Evolutionary conservation across 1,140 invertebrate species (phyloP).

Genomic region (Akabosia matsudoensis): DNA sequence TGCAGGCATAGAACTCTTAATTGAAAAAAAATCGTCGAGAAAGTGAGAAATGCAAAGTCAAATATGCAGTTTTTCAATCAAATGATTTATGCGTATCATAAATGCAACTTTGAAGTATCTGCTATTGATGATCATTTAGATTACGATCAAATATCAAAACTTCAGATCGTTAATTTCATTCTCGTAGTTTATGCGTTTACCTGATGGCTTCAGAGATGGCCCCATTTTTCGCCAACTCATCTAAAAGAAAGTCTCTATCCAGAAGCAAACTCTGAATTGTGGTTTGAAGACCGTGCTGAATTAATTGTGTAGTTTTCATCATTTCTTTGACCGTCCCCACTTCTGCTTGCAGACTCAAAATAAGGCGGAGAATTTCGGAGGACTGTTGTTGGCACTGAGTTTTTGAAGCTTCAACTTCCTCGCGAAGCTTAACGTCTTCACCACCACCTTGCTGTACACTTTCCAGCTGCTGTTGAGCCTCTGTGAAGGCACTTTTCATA

Average conservation of each 20-base stretch:
- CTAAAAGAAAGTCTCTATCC: conserved; percentile 48
- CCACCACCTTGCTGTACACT: conserved; percentile 43
- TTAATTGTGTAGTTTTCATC: conserved; percentile 40
- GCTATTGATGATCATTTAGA: background rate
- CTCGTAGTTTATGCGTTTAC: conserved; percentile 31
- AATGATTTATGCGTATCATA: too few species aligned
- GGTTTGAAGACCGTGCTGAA: conserved; percentile 47
- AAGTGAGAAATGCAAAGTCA: too few species aligned
- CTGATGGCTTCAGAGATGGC: conserved; percentile 47
- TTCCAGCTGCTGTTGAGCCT: conserved; percentile 46
- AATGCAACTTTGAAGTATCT: too few species aligned
- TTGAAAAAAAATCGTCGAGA: too few species aligned
- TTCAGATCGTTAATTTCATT: background rate
- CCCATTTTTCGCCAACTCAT: conserved; percentile 49
- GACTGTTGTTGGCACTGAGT: conserved; percentile 46
- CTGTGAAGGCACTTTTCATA: conserved; percentile 49
- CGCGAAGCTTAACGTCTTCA: conserved; percentile 37
- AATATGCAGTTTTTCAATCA: too few species aligned
- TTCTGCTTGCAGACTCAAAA: conserved; percentile 47
- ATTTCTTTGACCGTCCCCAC: conserved; percentile 36
- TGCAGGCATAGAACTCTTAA: too few species aligned
- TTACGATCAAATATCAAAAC: background rate
- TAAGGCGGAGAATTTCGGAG: conserved; percentile 47
- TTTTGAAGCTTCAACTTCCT: conserved; percentile 42
- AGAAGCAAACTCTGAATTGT: conserved; percentile 45